Conservation (phyloP, 2,797 vertebrate genomes). For the Tenualosa ilisha region DNA sequence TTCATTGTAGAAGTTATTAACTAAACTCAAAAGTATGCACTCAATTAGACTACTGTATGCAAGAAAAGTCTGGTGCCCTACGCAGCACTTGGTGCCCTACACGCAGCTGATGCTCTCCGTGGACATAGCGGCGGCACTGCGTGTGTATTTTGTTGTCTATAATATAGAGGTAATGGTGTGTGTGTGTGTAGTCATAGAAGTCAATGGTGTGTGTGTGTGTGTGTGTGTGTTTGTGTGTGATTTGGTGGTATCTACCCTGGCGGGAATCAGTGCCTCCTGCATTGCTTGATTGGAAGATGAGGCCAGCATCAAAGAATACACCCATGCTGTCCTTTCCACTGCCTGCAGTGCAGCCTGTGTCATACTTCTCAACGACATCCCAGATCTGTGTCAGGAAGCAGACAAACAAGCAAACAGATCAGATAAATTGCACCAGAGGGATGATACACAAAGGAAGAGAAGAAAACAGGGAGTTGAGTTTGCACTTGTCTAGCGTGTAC, state of each 20-base stretch:
- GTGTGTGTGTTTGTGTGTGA: not conserved
- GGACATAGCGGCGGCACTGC: too few species aligned
- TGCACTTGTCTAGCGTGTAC: too few species aligned
- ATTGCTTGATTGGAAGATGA: conserved; percentile 68
- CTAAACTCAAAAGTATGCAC: too few species aligned
- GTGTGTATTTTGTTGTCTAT: too few species aligned
- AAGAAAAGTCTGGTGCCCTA: not conserved
- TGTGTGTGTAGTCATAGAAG: not conserved
- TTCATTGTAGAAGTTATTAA: too few species aligned
- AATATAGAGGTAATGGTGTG: too few species aligned
- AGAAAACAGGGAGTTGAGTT: too few species aligned
- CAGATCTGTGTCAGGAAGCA: not conserved
- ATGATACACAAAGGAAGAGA: not conserved
- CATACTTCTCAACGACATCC: conserved; percentile 64
- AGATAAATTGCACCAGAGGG: not conserved
- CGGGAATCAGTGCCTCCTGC: conserved; percentile 53
- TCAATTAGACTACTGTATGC: not conserved
- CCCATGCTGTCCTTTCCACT: conserved; percentile 75
- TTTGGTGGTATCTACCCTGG: conserved; percentile 2
- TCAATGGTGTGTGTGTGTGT: conserved; percentile 50
- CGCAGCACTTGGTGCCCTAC: too few species aligned
- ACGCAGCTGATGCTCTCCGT: too few species aligned
- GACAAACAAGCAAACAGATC: not conserved
- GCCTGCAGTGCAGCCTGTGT: conserved; percentile 84
- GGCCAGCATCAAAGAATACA: conserved; percentile 84